Base-by-base conservation (phyloP, 2,113 vertebrate genomes). In the Paralichthys olivaceus region DNA sequence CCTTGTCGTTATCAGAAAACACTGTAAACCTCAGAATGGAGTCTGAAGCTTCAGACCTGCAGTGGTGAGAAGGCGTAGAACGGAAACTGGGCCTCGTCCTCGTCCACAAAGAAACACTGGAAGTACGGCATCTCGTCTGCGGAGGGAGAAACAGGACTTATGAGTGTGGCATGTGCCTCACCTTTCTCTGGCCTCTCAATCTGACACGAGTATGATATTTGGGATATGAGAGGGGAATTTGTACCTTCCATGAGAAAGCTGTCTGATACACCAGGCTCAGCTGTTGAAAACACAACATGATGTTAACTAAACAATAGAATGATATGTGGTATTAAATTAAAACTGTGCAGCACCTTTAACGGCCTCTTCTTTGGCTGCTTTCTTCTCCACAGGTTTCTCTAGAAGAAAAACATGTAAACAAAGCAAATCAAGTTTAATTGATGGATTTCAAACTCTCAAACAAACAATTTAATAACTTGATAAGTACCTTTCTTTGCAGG, bases 91-190 rank as follows among this genome's bases (percentile, higher is more conserved):
- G 91, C 93, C 60, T 94, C 94, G 4, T 94, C 93, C 75, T 95
- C 94, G 13, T 95, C 94, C 88, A 95, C 93, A 69, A 94, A 95
- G 90, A 95, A 94, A 78, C 94, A 95, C 89, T 95, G 94, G 89
- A 95, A 95, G 88, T 94, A 95, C 17, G 93, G 94, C 72, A 94
- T 61, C 32, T 94, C 93, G 4, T 94, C 94, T 95, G 89, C 3
- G 67, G 67, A 67, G 17, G 66, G 51, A 66, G 65, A 51, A 12
- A 63, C 13, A 22, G 32, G n/a, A 72, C 17, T 62, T 17, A 1
- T 37, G 22, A 85, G 49, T 5, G 47, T 34, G 47, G 7, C 0
- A 2, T 28, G 68, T 61, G 53, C 49, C 32, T 63, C 5, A 1
- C 26, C 28, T 17, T 43, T 8, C 58, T 80, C 26, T 59, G 49